Conservation (phyloP, 2,797 vertebrate species). For the Phalloptychus januarius region DNA sequence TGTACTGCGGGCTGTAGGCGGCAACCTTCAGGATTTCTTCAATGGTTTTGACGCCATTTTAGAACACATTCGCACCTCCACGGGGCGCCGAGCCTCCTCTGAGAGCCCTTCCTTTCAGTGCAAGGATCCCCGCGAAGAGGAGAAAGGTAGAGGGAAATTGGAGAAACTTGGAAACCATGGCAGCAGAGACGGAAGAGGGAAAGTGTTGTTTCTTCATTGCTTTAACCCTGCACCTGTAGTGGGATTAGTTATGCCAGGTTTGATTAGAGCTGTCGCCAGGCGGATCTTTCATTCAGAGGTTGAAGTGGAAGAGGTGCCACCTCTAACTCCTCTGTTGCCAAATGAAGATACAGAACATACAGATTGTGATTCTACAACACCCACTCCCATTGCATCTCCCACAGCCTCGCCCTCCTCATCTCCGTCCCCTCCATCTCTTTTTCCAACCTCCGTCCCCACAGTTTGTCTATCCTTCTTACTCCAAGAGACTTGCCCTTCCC, state of each 20-base stretch:
- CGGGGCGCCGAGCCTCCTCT: conserved; percentile 89
- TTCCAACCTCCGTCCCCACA: conserved; percentile 56
- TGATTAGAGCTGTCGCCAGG: conserved; percentile 92
- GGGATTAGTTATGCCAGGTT: conserved; percentile 92
- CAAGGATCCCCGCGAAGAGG: conserved; percentile 90
- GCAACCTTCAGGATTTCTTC: conserved; percentile 98
- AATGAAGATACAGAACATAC: conserved; percentile 79
- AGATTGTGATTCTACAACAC: conserved; percentile 69
- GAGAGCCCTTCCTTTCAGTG: conserved; percentile 98
- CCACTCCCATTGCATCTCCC: conserved; percentile 69
- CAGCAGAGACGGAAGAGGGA: conserved; percentile 41
- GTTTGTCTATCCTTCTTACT: conserved; percentile 82
- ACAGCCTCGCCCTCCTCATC: conserved; percentile 79
- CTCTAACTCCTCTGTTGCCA: conserved; percentile 81
- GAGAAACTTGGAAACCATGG: conserved; percentile 43
- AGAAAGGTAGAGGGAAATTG: conserved; percentile 63
- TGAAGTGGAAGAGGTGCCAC: conserved; percentile 89
- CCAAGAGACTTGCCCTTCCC: conserved; percentile 74
- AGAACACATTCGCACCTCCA: conserved; percentile 96
- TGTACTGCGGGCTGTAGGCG: conserved; percentile 93
- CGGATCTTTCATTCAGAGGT: conserved; percentile 92
- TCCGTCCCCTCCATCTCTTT: conserved; percentile 78
- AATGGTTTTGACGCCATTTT: conserved; percentile 97
- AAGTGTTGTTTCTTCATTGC: conserved; percentile 88
- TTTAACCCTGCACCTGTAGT: conserved; percentile 94